Evolutionary conservation across 2,113 vertebrate genomes (phyloP), one percentile per base, ranked within the genome.

Genomic region (Glaucidium brasilianum): DNA sequence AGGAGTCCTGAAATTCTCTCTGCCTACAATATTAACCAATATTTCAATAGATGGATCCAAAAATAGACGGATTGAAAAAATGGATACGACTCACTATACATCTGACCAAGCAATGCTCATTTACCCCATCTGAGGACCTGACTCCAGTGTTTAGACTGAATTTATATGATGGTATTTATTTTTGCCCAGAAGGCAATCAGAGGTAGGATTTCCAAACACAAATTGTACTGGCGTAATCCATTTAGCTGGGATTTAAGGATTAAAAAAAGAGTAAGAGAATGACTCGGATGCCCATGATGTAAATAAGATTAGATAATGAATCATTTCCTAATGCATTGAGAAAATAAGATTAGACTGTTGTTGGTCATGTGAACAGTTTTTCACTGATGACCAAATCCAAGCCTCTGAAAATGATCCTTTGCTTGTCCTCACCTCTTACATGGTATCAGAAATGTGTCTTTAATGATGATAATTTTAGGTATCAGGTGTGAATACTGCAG

Each of bases 251-350:
- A 96, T 97, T 97, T 97, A 96, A 90, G 94, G 94, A 97, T 97
- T 97, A 94, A 96, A 96, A 95, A 90, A 74, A 76, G 77, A 95
- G 73, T 94, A 91, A 82, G 84, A 92, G 89, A 95, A 95, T 91
- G 81, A 81, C 81, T 96, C 83, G 87, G 84, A 91, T 95, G 74
- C 49, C 88, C 67, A 67, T 94, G 95, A 95, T 96, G 81, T 96
- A 97, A 97, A 97, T 97, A 95, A 95, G 96, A 97, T 97, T 96
- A 97, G 89, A 95, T 97, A 97, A 96, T 95, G 92, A 97, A 96
- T 97, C 45, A 94, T 92, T 95, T 97, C 91, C 96, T 97, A 93
- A 94, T 97, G 89, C 5, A 0, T 18, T 91, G 77, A 95, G 96
- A 92, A 97, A 97, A 97, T 92, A 97, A 94, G 97, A 96, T 97